A percentile compares a stretch with the other conserved stretches of the same genome.
Evolutionary conservation across 2,888 invertebrate genomes (phyloP).

Genomic region (Agapostemon virescens): DNA sequence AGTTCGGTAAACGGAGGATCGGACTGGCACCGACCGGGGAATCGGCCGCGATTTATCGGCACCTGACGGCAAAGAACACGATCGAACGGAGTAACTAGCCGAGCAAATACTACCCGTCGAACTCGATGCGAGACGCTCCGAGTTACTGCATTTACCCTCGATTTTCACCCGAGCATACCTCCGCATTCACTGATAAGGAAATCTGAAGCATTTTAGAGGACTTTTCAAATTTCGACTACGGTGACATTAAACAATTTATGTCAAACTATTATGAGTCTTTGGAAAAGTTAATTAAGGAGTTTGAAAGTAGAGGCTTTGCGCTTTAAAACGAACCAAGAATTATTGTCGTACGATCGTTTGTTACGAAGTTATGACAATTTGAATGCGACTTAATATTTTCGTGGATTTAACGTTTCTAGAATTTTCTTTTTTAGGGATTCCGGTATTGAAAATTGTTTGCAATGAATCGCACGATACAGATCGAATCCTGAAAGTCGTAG

Average conservation of each 20-base stretch:
- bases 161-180: no score
- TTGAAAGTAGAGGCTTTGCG: not conserved
- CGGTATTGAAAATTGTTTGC: not conserved
- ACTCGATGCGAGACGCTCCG: not conserved
- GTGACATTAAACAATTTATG: not conserved
- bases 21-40: not conserved
- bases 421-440: not conserved
- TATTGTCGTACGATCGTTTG: not conserved
- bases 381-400: not conserved
- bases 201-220: no score
- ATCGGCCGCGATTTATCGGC: slow-evolving; percentile 23
- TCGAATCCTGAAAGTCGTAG: not conserved
- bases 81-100: not conserved
- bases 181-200: no score
- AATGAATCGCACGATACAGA: not conserved
- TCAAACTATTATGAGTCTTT: no score
- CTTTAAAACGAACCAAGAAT: not conserved
- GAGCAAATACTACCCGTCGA: not conserved
- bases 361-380: no score
- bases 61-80: slow-evolving; percentile 38
- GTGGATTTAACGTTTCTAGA: not conserved
- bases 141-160: not conserved
- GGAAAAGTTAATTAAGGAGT: not conserved
- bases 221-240: not conserved
- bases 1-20: not conserved